Evolutionary conservation across 2,888 invertebrate genomes (phyloP).

Genomic region (Druceiella hillmani): DNA sequence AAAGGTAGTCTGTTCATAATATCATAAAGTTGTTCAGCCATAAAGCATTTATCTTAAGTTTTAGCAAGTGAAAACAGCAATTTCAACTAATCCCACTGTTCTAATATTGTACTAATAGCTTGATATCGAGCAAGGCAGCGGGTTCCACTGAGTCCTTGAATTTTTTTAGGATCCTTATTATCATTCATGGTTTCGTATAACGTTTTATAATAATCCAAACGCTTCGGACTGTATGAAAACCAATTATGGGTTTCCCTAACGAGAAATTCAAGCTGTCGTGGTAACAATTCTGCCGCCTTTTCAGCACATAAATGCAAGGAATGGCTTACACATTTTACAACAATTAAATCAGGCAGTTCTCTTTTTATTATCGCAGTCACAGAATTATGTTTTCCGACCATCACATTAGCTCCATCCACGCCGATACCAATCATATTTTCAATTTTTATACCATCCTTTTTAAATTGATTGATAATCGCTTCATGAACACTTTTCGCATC

Average conservation of each 20-base stretch:
- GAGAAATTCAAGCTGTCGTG: slow-evolving; percentile 22
- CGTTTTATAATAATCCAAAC: slow-evolving; percentile 21
- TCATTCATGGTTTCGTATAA: slow-evolving; percentile 23
- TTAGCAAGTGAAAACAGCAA: slow-evolving; percentile 25
- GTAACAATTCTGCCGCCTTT: slow-evolving; percentile 15
- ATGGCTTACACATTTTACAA: slow-evolving; percentile 14
- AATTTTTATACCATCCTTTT: no score
- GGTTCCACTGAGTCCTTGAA: slow-evolving; percentile 23
- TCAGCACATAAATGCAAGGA: slow-evolving; percentile 19
- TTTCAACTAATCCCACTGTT: slow-evolving; percentile 28
- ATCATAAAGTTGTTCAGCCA: slow-evolving; percentile 24
- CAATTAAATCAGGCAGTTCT: slow-evolving; percentile 16
- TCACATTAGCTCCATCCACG: slow-evolving; percentile 25
- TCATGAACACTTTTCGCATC: slow-evolving; percentile 15
- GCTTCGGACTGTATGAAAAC: slow-evolving; percentile 26
- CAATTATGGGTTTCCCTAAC: slow-evolving; percentile 24
- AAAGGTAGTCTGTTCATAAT: slow-evolving; percentile 18
- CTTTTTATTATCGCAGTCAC: slow-evolving; percentile 20
- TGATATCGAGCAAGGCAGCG: slow-evolving; percentile 23
- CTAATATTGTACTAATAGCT: slow-evolving; percentile 23
- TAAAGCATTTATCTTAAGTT: slow-evolving; percentile 24
- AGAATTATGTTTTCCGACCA: slow-evolving; percentile 20
- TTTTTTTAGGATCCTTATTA: slow-evolving; percentile 20
- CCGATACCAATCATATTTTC: slow-evolving; percentile 22
- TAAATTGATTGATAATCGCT: slow-evolving; percentile 12